Evolutionary conservation across 2,113 vertebrate species (phyloP).

Genomic region (Thamnaconus septentrionalis): DNA sequence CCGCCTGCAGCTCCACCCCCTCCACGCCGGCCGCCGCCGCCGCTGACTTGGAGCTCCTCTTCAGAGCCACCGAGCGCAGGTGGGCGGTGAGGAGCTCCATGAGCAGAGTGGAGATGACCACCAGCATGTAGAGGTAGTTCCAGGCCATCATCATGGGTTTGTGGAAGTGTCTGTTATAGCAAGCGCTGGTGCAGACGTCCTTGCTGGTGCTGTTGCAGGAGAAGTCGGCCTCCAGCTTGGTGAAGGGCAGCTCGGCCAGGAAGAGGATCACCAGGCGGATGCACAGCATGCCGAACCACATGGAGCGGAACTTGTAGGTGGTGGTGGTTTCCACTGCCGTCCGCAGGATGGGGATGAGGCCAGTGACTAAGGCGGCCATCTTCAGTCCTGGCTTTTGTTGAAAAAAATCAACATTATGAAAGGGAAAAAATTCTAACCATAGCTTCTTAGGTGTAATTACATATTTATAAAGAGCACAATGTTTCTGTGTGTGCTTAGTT

Average conservation of each 20-base stretch:
- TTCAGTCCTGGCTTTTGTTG: slow-evolving; percentile 1
- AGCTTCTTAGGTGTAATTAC: too few relatives aligned
- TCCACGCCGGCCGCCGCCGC: slow-evolving; percentile 13
- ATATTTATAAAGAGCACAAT: too few relatives aligned
- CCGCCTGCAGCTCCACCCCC: slow-evolving; percentile 16
- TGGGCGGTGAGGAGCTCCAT: slow-evolving; percentile 65
- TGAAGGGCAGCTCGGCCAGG: slow-evolving; percentile 50
- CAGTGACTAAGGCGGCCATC: slow-evolving; percentile 66
- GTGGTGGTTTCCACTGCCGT: slow-evolving; percentile 39
- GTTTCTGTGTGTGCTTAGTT: too few relatives aligned
- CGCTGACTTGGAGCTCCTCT: slow-evolving; percentile 27
- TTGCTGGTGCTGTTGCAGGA: slow-evolving; percentile 24
- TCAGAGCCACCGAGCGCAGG: slow-evolving; percentile 27
- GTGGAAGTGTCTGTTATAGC: slow-evolving; percentile 47
- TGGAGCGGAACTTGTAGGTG: slow-evolving; percentile 43
- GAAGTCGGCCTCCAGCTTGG: slow-evolving; percentile 44
- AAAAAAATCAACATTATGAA: not conserved
- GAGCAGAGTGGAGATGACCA: slow-evolving; percentile 49
- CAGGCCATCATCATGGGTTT: slow-evolving; percentile 21
- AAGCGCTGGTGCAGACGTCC: not conserved
- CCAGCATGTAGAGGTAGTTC: slow-evolving; percentile 61
- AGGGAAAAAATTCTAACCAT: not conserved
- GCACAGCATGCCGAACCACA: slow-evolving; percentile 62
- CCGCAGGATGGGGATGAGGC: slow-evolving; percentile 51
- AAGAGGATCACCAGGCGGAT: slow-evolving; percentile 44